Percentiles rank a stretch among this genome's conserved stretches.
These are phyloP conservation scores for Stenolophus ochropezus DNA, from an alignment of 2,888 invertebrate species.

Conservation along the genomic window DNA sequence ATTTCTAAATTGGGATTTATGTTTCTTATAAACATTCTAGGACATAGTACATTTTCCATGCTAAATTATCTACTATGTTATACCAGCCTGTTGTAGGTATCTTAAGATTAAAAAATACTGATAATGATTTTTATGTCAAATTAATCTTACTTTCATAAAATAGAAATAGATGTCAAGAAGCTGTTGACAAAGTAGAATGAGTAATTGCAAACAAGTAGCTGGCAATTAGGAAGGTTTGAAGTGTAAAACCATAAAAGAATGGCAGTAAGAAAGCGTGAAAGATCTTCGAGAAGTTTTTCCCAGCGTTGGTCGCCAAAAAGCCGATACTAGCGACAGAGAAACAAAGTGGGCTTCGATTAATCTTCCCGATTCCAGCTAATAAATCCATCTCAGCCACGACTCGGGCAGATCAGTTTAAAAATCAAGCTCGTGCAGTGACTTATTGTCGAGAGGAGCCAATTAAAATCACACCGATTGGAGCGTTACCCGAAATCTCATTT, in stretches of 20 bases:
- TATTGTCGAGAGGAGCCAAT: slow-evolving; percentile 46
- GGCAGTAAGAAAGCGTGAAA: not conserved
- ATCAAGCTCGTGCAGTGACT: slow-evolving; percentile 41
- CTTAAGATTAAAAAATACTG: no score
- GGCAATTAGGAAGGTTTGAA: not conserved
- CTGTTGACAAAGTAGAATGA: no score
- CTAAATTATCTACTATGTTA: no score
- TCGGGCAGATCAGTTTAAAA: slow-evolving; percentile 44
- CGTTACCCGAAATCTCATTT: slow-evolving; percentile 45
- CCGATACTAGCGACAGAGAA: slow-evolving; percentile 30
- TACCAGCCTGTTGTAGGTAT: no score
- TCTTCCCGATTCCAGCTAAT: slow-evolving; percentile 57
- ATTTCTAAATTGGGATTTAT: no score
- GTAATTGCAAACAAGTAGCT: not conserved
- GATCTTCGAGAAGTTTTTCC: not conserved
- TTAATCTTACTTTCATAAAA: no score
- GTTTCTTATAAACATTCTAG: no score
- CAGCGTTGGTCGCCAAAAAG: slow-evolving; percentile 4
- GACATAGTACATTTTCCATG: no score
- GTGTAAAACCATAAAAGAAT: not conserved
- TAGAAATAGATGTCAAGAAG: no score
- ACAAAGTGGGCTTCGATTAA: slow-evolving; percentile 54
- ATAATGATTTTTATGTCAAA: no score
- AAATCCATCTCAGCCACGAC: slow-evolving; percentile 43
- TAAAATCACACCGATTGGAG: slow-evolving; percentile 48